phyloP scores from a whole-genome alignment of 2,113 vertebrate genomes.

The Periophthalmodon schlosseri region DNA sequence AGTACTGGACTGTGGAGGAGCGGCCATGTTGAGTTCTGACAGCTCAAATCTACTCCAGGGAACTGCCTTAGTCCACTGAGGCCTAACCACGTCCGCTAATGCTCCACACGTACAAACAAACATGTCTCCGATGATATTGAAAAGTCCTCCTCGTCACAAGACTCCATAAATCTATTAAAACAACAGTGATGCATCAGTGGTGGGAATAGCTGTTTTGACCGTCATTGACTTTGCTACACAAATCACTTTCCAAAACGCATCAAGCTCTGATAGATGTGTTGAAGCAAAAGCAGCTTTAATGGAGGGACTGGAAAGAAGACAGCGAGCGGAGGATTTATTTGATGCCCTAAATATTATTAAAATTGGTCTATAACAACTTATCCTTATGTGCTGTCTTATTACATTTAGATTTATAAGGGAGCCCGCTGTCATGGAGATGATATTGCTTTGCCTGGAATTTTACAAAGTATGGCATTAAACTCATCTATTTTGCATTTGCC shows the following conservation, averaged over 20 bases:
- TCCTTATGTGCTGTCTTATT: too few relatives aligned
- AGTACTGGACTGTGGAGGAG: constrained; percentile 1
- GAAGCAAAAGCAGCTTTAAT: constrained; percentile 8
- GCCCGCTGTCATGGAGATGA: too few relatives aligned
- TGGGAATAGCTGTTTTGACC: neutral
- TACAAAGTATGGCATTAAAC: too few relatives aligned
- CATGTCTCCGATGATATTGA: constrained; percentile 29
- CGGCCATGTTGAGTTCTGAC: constrained; percentile 20
- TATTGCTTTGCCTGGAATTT: too few relatives aligned
- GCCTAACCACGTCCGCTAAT: constrained; percentile 23
- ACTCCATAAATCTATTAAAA: constrained; percentile 19
- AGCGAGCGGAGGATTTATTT: neutral
- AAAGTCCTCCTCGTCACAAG: constrained; percentile 21
- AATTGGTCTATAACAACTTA: too few relatives aligned
- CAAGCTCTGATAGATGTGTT: constrained; percentile 37
- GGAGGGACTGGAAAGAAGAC: neutral
- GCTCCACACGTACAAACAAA: constrained; percentile 6
- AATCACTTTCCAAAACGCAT: constrained; percentile 27
- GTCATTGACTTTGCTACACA: constrained; percentile 39
- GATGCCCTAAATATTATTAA: too few relatives aligned
- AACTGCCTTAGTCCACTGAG: neutral
- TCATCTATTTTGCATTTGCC: too few relatives aligned
- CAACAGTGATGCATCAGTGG: constrained; percentile 10
- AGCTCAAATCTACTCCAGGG: constrained; percentile 34
- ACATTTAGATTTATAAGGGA: too few relatives aligned